Evolutionary conservation across 1,140 invertebrate species (phyloP).

Genomic region (Agrypnia vestita): DNA sequence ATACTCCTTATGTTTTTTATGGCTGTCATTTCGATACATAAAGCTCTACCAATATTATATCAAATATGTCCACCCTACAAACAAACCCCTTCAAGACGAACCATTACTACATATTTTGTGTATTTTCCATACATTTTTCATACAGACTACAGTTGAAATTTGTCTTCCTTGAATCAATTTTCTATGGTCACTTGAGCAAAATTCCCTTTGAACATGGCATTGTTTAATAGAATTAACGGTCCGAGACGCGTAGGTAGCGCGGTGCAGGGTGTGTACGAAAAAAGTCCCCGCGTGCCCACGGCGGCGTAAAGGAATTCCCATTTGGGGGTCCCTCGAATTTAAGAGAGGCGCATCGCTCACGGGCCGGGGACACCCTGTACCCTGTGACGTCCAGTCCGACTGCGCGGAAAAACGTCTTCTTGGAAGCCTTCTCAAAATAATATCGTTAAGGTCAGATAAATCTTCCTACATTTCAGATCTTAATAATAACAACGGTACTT

Average conservation of each 20-base stretch:
- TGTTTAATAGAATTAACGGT: slow-evolving; percentile 38
- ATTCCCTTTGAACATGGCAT: slow-evolving; percentile 17
- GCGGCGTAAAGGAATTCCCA: slow-evolving; percentile 58
- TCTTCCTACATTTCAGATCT: no score
- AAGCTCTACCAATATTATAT: no score
- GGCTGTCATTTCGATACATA: no score
- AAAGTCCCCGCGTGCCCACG: slow-evolving; percentile 28
- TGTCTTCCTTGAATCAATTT: slow-evolving; percentile 24
- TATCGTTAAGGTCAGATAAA: no score
- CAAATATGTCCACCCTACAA: no score
- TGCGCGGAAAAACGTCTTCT: no score
- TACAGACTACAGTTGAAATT: not conserved
- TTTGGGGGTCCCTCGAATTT: slow-evolving; percentile 57
- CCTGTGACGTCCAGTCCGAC: not conserved
- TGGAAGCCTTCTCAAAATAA: no score
- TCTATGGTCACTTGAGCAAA: slow-evolving; percentile 23
- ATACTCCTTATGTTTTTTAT: no score
- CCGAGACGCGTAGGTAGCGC: not conserved
- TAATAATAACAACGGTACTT: no score
- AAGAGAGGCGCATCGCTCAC: slow-evolving; percentile 54
- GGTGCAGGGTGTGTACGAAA: slow-evolving; percentile 24
- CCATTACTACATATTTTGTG: no score
- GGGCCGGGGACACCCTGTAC: slow-evolving; percentile 45
- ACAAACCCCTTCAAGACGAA: no score
- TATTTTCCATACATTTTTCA: not conserved